Evolutionary conservation across 2,888 invertebrate species (phyloP).

Genomic region (Brachyptera risi): DNA sequence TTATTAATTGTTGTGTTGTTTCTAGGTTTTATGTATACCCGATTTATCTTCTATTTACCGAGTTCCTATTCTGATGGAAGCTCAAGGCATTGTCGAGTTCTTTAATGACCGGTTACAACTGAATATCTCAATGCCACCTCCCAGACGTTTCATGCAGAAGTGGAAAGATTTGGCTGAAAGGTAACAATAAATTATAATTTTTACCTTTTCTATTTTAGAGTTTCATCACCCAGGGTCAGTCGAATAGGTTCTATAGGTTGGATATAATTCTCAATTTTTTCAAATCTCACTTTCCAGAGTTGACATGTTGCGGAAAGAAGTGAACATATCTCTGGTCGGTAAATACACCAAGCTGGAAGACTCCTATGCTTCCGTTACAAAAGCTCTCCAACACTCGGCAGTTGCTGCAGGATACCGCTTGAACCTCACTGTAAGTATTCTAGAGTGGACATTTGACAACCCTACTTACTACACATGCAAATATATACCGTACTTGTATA

Average conservation of each 20-base stretch:
- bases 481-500: too few relatives aligned
- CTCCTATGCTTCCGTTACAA: slow-evolving; percentile 93
- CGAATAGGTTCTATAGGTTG: too few relatives aligned
- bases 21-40: slow-evolving; percentile 87
- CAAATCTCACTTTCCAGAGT: too few relatives aligned
- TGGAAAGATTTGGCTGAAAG: slow-evolving; percentile 86
- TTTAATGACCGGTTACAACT: slow-evolving; percentile 77
- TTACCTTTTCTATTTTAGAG: too few relatives aligned
- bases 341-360: slow-evolving; percentile 96
- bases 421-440: slow-evolving; percentile 59
- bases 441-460: too few relatives aligned
- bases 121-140: slow-evolving; percentile 59
- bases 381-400: slow-evolving; percentile 91
- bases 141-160: slow-evolving; percentile 70
- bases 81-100: slow-evolving; percentile 82
- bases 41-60: slow-evolving; percentile 93
- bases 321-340: slow-evolving; percentile 89
- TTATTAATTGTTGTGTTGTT: slow-evolving; percentile 15
- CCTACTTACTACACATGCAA: slow-evolving; percentile 36
- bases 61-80: slow-evolving; percentile 90
- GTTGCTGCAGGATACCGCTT: slow-evolving; percentile 80
- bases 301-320: slow-evolving; percentile 77
- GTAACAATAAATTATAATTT: too few relatives aligned
- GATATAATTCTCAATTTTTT: background rate
- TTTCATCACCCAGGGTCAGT: too few relatives aligned